Evolutionary conservation across 30 jellyfish, hydroid and myxozoan species (phyloP).

Genomic region (Chrysaora quinquecirrha): DNA sequence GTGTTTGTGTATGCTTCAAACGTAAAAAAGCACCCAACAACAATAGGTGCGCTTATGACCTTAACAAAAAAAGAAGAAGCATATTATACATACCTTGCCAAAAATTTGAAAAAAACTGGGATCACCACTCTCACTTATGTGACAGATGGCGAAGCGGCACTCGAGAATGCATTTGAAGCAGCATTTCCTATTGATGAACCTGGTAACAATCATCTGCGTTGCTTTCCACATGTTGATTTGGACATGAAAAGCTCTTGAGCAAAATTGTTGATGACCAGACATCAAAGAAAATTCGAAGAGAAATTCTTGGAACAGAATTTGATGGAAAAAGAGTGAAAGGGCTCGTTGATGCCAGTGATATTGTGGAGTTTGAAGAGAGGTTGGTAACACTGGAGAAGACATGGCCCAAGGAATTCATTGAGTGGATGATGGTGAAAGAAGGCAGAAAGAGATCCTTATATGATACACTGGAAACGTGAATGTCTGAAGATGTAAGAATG

Average conservation of each 20-base stretch:
- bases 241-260: conserved; percentile 20
- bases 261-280: conserved; percentile 16
- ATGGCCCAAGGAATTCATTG: conserved; percentile 36
- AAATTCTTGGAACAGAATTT: conserved; percentile 22
- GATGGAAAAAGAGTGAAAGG: too few species aligned
- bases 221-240: conserved; percentile 11
- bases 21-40: conserved; percentile 34
- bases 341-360: conserved; percentile 9
- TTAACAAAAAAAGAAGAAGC: conserved; percentile 21
- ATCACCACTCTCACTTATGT: conserved; percentile 26
- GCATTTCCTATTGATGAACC: conserved; percentile 21
- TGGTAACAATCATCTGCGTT: conserved; percentile 23
- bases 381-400: conserved; percentile 18
- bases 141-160: conserved; percentile 48
- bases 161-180: conserved; percentile 27
- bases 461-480: conserved; percentile 18
- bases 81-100: conserved; percentile 16
- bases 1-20: conserved; percentile 17
- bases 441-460: conserved; percentile 31
- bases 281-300: conserved; percentile 9
- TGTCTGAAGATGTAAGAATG: conserved; percentile 10
- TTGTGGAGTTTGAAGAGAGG: conserved; percentile 14
- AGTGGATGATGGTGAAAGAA: conserved; percentile 22
- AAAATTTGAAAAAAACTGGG: conserved; percentile 11
- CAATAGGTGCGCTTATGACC: conserved; percentile 23